Evolutionary conservation across 1,140 invertebrate genomes (phyloP), one percentile per base, ranked within the genome.

Genomic region (Brachystomella parvula): DNA sequence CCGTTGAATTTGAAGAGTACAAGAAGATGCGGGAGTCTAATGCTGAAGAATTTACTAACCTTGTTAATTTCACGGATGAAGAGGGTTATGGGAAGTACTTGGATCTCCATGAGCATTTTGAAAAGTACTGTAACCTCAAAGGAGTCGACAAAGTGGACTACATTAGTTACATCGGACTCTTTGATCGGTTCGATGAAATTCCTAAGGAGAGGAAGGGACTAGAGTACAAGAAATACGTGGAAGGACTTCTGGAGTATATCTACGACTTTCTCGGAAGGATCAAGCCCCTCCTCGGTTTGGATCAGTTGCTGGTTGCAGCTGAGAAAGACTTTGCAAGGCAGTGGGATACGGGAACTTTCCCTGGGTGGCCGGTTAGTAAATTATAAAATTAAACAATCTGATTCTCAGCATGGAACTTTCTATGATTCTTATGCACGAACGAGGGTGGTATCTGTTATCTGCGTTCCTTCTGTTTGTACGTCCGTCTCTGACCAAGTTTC

Each of bases 11-110:
- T 83, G 95, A 98, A 76, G 93, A 97, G 77, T 77, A 98, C 61
- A 86, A 89, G 3, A 94, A 94, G 79, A 81, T 89, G 68, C 82
- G 92, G 71, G 92, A 92, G 89, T 79, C 88, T 88, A 68, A 63
- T 61, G 59, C 86, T 2, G 91, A 94, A 76, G 90, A 93, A 21
- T 69, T 71, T 31, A 61, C 64, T 44, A 72, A 89, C 77, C 83
- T 96, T 70, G 91, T 96, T 2, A 93, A 97, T 72, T 99, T 99
- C 76, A 94, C 92, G n/a, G 97, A 99, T 79, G 97, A 99, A 80
- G 97, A 99, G 82, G 96, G 96, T 17, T 99, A 98, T 82, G 97
- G 97, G 19, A 95, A 95, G 78, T 99, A 96, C 80, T 82, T 99
- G 30, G 97, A 99, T 82, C 82, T 99, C n/a, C 94, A 99, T 78